Conservation (phyloP, 2,888 invertebrate species). For the Silvanus unidentatus region DNA sequence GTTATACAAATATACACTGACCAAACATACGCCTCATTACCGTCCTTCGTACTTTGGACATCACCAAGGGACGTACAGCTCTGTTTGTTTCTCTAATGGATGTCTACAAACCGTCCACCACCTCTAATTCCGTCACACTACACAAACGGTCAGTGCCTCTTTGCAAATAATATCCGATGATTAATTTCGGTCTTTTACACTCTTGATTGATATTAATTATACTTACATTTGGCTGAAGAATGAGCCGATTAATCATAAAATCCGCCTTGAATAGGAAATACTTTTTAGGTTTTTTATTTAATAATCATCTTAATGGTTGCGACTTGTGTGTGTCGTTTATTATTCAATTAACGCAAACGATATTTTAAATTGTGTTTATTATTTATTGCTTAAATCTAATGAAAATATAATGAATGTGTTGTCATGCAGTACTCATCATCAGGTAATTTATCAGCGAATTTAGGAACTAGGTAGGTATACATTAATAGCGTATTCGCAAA, state of each 20-base stretch:
- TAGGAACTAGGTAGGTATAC: too few species aligned
- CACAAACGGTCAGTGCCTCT: background rate
- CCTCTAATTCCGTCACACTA: background rate
- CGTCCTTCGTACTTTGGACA: slow-evolving; percentile 9
- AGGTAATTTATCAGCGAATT: too few species aligned
- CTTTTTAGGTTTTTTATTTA: too few species aligned
- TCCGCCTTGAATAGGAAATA: too few species aligned
- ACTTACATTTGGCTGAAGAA: slow-evolving; percentile 20
- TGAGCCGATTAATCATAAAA: slow-evolving; percentile 19
- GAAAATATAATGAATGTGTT: too few species aligned
- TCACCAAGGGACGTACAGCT: slow-evolving; percentile 5
- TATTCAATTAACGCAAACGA: too few species aligned
- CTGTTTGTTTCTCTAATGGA: slow-evolving; percentile 2
- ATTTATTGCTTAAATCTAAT: too few species aligned
- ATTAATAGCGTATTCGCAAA: too few species aligned
- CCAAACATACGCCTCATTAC: slow-evolving; percentile 35
- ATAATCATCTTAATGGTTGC: too few species aligned
- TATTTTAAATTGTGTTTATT: too few species aligned
- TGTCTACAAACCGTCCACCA: background rate
- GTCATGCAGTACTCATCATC: too few species aligned
- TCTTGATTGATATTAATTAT: slow-evolving; percentile 30
- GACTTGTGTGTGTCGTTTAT: too few species aligned
- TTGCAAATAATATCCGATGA: slow-evolving; percentile 16
- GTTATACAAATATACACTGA: slow-evolving; percentile 40
- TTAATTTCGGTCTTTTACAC: slow-evolving; percentile 24